Base-by-base conservation (phyloP, 2,113 vertebrate genomes). In the Pedetes capensis region DNA sequence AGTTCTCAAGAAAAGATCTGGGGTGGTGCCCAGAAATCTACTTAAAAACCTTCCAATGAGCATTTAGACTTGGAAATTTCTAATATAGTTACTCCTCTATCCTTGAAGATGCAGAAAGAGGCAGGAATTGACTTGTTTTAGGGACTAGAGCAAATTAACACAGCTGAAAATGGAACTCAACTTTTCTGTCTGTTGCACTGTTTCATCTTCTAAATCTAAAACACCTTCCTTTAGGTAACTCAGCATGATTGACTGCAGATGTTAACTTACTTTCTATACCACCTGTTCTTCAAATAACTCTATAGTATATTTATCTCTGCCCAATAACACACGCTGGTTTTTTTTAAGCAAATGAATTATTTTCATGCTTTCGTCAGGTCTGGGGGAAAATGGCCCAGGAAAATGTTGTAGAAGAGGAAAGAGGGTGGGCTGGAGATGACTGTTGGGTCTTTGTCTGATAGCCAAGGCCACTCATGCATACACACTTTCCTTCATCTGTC, bases 361-460 rank as follows among this genome's bases (percentile, higher is more conserved):
- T 63, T 72, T 16, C 23, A 29, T 29, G 39, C 10, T 75, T 85
- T 92, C 61, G n/a, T 9, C 25, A 76, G 10, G 63, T 82, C 57
- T 94, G 13, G 29, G 61, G 88, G 23, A 47, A 82, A 74, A 63
- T 2, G 32, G 8, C 10, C 57, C 10, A 51, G 57, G 53, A 66
- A 55, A 76, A 72, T 18, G 27, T 34, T 37, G 27, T 53, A 59
- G 49, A 49, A 91, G 78, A 13, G n/a, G 13, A 44, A 34, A 44
- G 75, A 68, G 0, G 1, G 37, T 27, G 55, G n/a, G 4, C 29
- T 11, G 11, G 23, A 68, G 14, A 72, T 5, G 32, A 37, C 44
- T 39, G 27, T n/a, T 84, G 78, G 92, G 74, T 92, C 39, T 92
- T 71, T 66, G 49, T 47, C 42, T 84, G 61, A 68, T 82, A 92